Evolutionary conservation across 2,113 vertebrate genomes (phyloP).

Genomic region (Choloepus hoffmanni): DNA sequence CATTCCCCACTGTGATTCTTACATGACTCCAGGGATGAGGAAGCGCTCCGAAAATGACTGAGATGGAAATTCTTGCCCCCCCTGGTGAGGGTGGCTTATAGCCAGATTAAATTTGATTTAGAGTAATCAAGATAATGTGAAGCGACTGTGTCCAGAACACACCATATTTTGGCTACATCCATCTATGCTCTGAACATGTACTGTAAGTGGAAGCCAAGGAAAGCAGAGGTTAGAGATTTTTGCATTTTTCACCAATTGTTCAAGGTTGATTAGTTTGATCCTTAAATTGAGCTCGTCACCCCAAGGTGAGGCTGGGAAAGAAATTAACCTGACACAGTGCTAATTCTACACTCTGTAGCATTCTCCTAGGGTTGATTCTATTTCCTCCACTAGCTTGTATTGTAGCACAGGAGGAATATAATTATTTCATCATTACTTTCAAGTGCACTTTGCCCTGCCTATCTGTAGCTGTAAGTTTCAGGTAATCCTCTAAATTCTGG

Average conservation of each 20-base stretch:
- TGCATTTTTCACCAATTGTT: conserved; percentile 5
- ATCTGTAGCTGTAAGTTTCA: background rate
- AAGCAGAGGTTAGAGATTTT: background rate
- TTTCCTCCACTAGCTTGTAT: background rate
- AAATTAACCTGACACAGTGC: background rate
- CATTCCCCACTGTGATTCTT: background rate
- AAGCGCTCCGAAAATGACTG: too few relatives aligned
- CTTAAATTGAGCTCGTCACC: conserved; percentile 56
- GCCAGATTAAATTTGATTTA: background rate
- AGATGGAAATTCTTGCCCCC: background rate
- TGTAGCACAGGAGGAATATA: background rate
- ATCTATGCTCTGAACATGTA: background rate
- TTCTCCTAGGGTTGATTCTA: conserved; percentile 26
- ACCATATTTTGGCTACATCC: background rate
- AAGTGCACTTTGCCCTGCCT: background rate
- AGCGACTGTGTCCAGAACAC: background rate
- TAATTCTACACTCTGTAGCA: conserved; percentile 13
- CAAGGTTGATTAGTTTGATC: conserved; percentile 63
- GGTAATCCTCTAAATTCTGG: background rate
- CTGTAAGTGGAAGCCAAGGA: background rate
- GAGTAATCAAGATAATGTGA: background rate
- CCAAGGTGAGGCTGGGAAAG: conserved; percentile 8
- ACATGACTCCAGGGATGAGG: background rate
- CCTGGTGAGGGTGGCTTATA: background rate
- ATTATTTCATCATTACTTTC: background rate